phyloP scores from a whole-genome alignment of 2,797 vertebrate genomes.

The Threskiornis aethiopicus region DNA sequence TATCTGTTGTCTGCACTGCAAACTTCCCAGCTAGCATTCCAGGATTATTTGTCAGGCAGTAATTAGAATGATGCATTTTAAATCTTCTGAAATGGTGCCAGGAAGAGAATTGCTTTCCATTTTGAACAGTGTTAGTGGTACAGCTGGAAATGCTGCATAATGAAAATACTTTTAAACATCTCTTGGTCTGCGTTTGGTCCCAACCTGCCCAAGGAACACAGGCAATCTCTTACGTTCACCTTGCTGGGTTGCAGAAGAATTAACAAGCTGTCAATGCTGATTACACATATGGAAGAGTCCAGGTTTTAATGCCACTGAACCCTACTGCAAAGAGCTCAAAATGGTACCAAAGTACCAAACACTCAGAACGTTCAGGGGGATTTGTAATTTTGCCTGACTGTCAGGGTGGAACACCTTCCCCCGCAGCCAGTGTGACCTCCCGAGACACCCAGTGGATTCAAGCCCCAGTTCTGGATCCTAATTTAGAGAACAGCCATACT shows the following conservation, averaged over 20 bases:
- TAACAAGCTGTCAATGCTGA: not conserved
- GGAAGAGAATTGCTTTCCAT: conserved; percentile 65
- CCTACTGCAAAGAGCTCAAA: not conserved
- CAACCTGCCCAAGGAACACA: conserved; percentile 42
- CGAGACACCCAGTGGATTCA: not conserved
- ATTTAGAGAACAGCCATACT: not conserved
- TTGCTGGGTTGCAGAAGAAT: not conserved
- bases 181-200: conserved; percentile 49
- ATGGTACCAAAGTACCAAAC: not conserved
- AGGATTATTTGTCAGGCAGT: conserved; percentile 55
- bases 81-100: conserved; percentile 63
- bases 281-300: not conserved
- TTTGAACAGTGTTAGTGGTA: conserved; percentile 44
- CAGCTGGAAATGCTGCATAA: conserved; percentile 62
- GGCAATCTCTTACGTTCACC: not conserved
- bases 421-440: not conserved
- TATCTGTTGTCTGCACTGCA: conserved; percentile 42
- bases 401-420: not conserved
- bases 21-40: conserved; percentile 43
- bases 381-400: not conserved
- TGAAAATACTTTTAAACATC: conserved; percentile 70
- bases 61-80: conserved; percentile 68
- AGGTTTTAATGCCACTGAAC: not conserved
- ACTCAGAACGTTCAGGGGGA: not conserved
- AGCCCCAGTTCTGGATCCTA: not conserved